Conservation (phyloP, 1,140 invertebrate genomes). For the Anoplolepis gracilipes region DNA sequence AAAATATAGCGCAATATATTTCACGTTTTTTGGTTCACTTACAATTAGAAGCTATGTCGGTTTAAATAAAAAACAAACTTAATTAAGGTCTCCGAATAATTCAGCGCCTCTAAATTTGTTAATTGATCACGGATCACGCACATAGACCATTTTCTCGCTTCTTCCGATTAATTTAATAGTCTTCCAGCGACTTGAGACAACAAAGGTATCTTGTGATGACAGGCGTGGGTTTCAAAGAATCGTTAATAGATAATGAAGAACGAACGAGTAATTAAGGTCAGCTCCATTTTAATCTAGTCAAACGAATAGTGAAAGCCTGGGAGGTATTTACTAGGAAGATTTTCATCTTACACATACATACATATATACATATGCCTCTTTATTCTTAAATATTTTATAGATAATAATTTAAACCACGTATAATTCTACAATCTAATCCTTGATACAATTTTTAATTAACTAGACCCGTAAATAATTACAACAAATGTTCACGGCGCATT, state of each 20-base stretch:
- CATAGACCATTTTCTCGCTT: slow-evolving; percentile 8
- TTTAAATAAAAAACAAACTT: not conserved
- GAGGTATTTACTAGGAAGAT: not conserved
- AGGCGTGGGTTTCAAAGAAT: not conserved
- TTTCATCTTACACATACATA: not conserved
- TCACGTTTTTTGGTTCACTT: not conserved
- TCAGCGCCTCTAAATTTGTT: slow-evolving; percentile 6
- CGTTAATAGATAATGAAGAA: slow-evolving; percentile 34
- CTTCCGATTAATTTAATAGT: slow-evolving; percentile 36
- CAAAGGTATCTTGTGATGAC: slow-evolving; percentile 10
- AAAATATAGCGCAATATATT: not conserved
- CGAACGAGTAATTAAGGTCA: slow-evolving; percentile 20
- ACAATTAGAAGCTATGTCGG: not conserved
- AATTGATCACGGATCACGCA: slow-evolving; percentile 18
- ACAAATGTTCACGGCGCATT: not conserved
- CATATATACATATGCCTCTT: not conserved
- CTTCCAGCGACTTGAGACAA: slow-evolving; percentile 17
- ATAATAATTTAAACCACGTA: not conserved
- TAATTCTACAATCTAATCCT: not conserved
- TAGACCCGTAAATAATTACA: not conserved
- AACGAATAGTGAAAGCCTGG: not conserved
- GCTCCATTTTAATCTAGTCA: not conserved
- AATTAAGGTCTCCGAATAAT: slow-evolving; percentile 5
- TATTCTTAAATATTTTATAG: not conserved
- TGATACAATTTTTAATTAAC: not conserved